Percentiles rank a stretch among this genome's conserved stretches.
Evolutionary conservation across 2,888 invertebrate species (phyloP).

Genomic region (Drosophila bunnanda): DNA sequence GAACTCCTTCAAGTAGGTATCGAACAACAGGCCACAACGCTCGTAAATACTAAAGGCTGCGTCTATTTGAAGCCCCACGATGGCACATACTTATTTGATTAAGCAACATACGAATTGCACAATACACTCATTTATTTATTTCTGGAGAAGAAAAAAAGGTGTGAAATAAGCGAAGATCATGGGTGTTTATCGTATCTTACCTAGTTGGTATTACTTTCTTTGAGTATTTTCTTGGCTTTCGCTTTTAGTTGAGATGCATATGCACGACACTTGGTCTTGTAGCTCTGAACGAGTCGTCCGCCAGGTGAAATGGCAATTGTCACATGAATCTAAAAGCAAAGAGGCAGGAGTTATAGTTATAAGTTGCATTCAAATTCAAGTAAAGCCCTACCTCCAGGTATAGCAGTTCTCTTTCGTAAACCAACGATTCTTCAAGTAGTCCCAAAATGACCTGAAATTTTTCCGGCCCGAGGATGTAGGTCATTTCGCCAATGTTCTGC

Average conservation of each 20-base stretch:
- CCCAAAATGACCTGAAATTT: conserved; percentile 76
- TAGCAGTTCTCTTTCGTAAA: conserved; percentile 75
- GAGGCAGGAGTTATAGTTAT: neutral
- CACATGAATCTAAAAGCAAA: conserved; percentile 75
- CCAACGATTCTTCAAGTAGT: conserved; percentile 72
- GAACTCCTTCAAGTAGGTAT: too few species aligned
- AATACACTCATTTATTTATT: too few species aligned
- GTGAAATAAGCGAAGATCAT: too few species aligned
- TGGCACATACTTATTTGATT: too few species aligned
- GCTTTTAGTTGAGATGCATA: conserved; percentile 68
- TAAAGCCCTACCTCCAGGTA: conserved; percentile 76
- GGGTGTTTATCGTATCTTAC: too few species aligned
- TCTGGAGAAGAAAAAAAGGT: too few species aligned
- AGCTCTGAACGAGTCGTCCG: conserved; percentile 81
- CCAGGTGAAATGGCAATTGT: conserved; percentile 82
- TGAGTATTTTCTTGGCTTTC: conserved; percentile 11
- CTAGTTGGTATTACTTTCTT: neutral
- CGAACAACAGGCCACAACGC: too few species aligned
- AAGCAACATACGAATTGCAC: too few species aligned
- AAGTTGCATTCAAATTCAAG: fast-evolving
- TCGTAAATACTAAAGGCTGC: too few species aligned
- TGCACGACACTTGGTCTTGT: conserved; percentile 79
- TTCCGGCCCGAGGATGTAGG: conserved; percentile 68
- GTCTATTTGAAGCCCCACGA: too few species aligned
- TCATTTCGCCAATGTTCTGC: conserved; percentile 82